Base-by-base conservation (phyloP, 2,113 vertebrate species). In the Cyprinodon variegatus region DNA sequence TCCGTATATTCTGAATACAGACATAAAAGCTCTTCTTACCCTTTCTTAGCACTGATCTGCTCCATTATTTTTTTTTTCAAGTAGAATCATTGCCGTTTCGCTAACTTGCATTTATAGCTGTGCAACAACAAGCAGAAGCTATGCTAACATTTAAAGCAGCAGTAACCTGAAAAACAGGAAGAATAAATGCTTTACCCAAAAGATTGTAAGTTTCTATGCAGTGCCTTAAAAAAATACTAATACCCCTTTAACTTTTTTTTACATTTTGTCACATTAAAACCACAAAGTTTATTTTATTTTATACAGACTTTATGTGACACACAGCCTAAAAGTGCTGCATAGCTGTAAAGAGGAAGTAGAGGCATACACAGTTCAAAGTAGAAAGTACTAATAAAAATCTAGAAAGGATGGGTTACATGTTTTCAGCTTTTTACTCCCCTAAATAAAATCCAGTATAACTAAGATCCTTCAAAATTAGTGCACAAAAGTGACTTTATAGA, bases 41-140 rank as follows among this genome's bases (percentile, higher is more conserved):
- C 40, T 45, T 57, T 20, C 20, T 68, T 53, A 22, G 61, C 29
- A 82, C 53, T 66, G 81, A 83, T 61, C 60, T 53, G 3, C n/a
- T 66, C 38, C 41, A 36, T 48, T 9, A 65, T 50, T 66, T 70
- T n/a, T 48, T 65, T 61, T 20, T 14, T 36, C 61, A 43, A 41
- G 67, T n/a, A 15, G 20, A 29, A 41, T 74, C 15, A 20, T 72
- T 50, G 61, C 66, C 59, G 61, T 71, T 60, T 41, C 61, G 11
- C 20, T 38, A 41, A 36, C 50, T 38, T 38, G 11, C 53, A 3
- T 7, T 0, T 62, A 36, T n/a, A 61, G 38, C n/a, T 57, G 57
- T 60, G 65, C 67, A 74, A 72, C 41, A 9, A 53, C 53, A 76
- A 80, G 77, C 72, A 46, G 37, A 65, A 20, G 61, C 29, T 22